Evolutionary conservation across 2,888 invertebrate genomes (phyloP).

Genomic region (Tortricodes alternella): DNA sequence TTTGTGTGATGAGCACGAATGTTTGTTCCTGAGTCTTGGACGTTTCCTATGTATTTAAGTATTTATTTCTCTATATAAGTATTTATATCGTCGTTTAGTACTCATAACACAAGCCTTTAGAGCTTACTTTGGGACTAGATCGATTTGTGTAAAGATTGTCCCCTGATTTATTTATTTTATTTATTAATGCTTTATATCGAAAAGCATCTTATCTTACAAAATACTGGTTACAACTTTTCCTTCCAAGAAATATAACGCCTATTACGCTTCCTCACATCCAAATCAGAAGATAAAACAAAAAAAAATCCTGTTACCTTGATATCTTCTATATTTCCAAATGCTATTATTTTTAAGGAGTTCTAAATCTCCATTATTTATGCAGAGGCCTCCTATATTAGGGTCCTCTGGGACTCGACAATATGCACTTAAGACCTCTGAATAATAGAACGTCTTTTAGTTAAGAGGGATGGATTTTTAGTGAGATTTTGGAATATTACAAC

Average conservation of each 20-base stretch:
- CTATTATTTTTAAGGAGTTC: conserved; percentile 27
- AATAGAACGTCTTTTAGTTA: conserved; percentile 15
- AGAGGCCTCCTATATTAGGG: conserved; percentile 5
- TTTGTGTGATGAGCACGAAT: too few relatives aligned
- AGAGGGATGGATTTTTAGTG: conserved; percentile 22
- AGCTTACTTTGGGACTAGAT: too few relatives aligned
- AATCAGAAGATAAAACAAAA: conserved; percentile 8
- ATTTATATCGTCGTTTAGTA: too few relatives aligned
- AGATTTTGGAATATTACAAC: background rate
- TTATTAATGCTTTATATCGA: too few relatives aligned
- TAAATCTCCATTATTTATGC: conserved; percentile 21
- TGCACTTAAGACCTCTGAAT: conserved; percentile 29
- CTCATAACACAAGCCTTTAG: too few relatives aligned
- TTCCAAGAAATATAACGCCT: background rate
- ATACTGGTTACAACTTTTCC: background rate
- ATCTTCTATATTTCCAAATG: conserved; percentile 21
- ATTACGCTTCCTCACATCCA: background rate
- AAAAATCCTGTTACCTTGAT: conserved; percentile 14
- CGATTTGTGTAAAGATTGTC: too few relatives aligned
- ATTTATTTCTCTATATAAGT: too few relatives aligned
- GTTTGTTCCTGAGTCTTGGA: too few relatives aligned
- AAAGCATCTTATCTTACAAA: too few relatives aligned
- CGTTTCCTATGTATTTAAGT: too few relatives aligned
- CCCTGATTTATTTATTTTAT: too few relatives aligned
- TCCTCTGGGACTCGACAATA: conserved; percentile 14